Conservation (phyloP, 2,113 vertebrate genomes). For the Mesembrinibis cayennensis region DNA sequence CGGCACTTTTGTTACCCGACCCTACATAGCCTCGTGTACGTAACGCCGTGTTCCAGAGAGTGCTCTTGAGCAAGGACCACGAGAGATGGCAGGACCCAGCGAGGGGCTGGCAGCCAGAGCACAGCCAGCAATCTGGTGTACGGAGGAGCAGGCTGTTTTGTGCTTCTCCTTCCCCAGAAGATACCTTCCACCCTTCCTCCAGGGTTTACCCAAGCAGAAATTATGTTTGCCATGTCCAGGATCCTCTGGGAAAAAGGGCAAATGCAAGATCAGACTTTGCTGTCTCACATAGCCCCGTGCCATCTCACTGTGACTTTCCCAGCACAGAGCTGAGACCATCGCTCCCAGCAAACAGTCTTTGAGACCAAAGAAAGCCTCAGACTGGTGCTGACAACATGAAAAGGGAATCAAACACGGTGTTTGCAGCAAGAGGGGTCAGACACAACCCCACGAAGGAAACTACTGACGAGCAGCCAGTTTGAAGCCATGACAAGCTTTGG, state of each 20-base stretch:
- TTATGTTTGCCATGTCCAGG: not conserved
- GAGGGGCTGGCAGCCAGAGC: not conserved
- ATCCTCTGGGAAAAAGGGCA: not conserved
- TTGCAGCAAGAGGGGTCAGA: not conserved
- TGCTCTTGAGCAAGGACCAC: not conserved
- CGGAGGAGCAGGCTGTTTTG: accelerated
- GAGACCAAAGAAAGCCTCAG: not conserved
- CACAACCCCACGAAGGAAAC: not conserved
- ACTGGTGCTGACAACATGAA: not conserved
- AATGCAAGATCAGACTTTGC: not conserved
- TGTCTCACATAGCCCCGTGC: accelerated
- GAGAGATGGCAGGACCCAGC: accelerated
- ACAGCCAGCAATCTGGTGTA: not conserved
- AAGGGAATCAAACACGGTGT: not conserved
- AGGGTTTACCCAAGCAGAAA: not conserved
- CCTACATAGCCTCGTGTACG: accelerated
- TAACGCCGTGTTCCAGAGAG: not conserved
- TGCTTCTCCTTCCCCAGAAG: not conserved
- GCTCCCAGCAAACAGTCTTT: not conserved
- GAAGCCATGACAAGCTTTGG: not conserved
- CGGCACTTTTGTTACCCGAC: not conserved
- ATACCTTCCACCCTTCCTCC: not conserved
- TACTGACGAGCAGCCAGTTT: not conserved
- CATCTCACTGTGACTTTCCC: not conserved
- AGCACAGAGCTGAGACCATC: not conserved